Percentiles rank a stretch among this genome's conserved stretches.
Evolutionary conservation across 2,797 vertebrate species (phyloP).

Genomic region (Betta splendens): DNA sequence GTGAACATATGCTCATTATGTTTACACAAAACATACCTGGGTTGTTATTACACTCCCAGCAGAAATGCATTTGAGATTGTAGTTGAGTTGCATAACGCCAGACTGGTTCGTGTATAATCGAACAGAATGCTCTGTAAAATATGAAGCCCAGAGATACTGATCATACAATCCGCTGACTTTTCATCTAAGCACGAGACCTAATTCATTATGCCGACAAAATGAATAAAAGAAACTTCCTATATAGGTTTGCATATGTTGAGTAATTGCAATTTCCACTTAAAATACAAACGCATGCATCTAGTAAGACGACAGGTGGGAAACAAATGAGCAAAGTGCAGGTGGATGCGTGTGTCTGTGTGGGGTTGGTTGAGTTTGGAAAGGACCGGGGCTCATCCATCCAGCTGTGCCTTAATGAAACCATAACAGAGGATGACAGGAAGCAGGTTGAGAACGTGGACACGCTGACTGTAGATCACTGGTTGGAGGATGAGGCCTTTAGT

Average conservation of each 20-base stretch:
- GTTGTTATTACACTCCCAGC: too few relatives aligned
- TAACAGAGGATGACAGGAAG: constrained; percentile 63
- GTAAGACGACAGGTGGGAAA: constrained; percentile 5
- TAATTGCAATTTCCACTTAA: neutral
- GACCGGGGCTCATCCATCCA: constrained; percentile 39
- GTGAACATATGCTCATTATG: too few relatives aligned
- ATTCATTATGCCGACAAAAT: neutral
- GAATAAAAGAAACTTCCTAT: neutral
- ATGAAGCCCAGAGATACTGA: too few relatives aligned
- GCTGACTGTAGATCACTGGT: too few relatives aligned
- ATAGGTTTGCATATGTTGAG: neutral
- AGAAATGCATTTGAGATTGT: too few relatives aligned
- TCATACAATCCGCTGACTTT: too few relatives aligned
- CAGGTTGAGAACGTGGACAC: constrained; percentile 32
- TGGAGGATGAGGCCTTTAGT: constrained; percentile 7
- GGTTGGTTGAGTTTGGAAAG: constrained; percentile 45
- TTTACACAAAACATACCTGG: too few relatives aligned
- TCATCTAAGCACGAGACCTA: neutral
- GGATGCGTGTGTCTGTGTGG: constrained; percentile 37
- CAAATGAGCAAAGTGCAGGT: constrained; percentile 14
- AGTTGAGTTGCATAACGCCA: too few relatives aligned
- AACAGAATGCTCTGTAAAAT: neutral
- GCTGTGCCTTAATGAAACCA: constrained; percentile 63
- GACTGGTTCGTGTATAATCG: too few relatives aligned
- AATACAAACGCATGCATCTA: constrained; percentile 4